Evolutionary conservation across 2,113 vertebrate genomes (phyloP), one percentile per base, ranked within the genome.

Genomic region (Alouatta palliata): DNA sequence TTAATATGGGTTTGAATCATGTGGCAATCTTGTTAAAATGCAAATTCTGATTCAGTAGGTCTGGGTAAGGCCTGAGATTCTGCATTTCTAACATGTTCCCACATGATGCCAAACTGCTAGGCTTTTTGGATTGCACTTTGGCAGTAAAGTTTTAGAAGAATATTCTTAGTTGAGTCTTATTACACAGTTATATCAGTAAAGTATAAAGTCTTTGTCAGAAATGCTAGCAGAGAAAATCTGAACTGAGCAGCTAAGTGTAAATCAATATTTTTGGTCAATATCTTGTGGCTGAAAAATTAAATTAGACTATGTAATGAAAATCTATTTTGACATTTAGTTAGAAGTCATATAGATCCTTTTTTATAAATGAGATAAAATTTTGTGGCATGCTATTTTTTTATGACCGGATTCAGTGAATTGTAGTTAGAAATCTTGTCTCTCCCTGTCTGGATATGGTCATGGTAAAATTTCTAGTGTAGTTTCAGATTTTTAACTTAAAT

Each of bases 271-370:
- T 77, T 70, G 73, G 64, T 71, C 84, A 96, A 95, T 23, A 68
- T 76, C 80, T 95, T 68, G 66, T 54, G 47, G 87, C 30, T 90
- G 70, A 94, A 87, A 97, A 96, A 97, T 97, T 96, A 96, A 94
- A 97, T 98, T 96, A 96, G 61, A 91, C 37, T 58, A 43, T 80
- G 54, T 92, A 97, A 97, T 95, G 93, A 96, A 97, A 97, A 93
- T 90, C 43, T 94, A 92, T 61, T 95, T 97, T 97, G 96, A 97
- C 96, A 96, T 97, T 98, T 96, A 87, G 80, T 93, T 94, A 81
- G 97, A 97, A 98, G 80, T 80, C 66, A 91, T 95, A 95, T 90
- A 96, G 97, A 98, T 97, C 92, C 66, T 86, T 88, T 96, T 97
- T 96, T 95, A 96, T 96, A 35, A 95, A 96, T 94, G 80, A 97